A percentile compares a stretch with the other conserved stretches of the same genome.
phyloP scores from a whole-genome alignment of 2,113 vertebrate genomes.

The Balaeniceps rex region DNA sequence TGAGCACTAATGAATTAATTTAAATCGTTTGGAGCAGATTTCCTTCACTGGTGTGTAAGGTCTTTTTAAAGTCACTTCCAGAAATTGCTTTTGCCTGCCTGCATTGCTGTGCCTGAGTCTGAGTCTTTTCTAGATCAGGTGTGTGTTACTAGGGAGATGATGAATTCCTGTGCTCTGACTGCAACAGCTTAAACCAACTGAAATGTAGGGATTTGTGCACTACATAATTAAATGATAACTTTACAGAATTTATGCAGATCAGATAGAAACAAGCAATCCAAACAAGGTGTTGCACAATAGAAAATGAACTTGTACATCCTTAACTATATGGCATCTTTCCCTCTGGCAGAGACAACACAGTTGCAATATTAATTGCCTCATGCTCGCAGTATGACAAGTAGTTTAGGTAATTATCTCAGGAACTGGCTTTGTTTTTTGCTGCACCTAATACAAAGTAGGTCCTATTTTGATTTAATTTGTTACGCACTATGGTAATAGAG shows the following conservation, averaged over 20 bases:
- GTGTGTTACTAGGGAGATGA: background rate
- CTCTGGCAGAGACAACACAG: background rate
- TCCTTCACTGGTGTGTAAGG: background rate
- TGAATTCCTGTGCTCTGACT: background rate
- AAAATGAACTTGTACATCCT: background rate
- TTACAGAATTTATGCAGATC: background rate
- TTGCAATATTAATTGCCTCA: conserved; percentile 30
- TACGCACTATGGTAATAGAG: background rate
- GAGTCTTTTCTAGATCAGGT: background rate
- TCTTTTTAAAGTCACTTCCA: background rate
- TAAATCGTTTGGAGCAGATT: background rate
- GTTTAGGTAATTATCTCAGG: background rate
- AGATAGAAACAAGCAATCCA: background rate
- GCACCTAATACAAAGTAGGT: background rate
- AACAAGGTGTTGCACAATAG: conserved; percentile 14
- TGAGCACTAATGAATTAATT: background rate
- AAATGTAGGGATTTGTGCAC: fast-evolving
- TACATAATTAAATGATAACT: background rate
- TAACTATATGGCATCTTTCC: conserved; percentile 19
- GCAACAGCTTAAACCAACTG: background rate
- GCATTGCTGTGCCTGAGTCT: background rate
- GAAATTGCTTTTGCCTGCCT: background rate
- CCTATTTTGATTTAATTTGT: background rate
- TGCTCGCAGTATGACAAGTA: background rate
- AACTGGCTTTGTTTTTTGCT: conserved; percentile 13